These are phyloP conservation scores for Acarapis woodi DNA, from an alignment of 1,140 invertebrate species.

Conservation along the genomic window DNA sequence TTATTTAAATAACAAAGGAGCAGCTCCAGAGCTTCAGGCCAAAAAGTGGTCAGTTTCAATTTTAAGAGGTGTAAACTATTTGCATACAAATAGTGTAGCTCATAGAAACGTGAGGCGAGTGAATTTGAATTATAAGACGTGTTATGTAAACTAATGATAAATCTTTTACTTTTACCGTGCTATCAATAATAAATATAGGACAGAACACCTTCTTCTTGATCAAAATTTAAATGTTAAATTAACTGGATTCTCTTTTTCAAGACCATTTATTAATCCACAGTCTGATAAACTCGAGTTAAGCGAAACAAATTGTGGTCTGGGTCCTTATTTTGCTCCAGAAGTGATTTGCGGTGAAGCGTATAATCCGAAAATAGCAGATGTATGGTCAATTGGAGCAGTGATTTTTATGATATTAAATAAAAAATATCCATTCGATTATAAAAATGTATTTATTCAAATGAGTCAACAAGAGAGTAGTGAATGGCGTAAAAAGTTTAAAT, in stretches of 20 bases:
- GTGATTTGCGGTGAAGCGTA: slow-evolving; percentile 26
- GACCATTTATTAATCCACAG: background rate
- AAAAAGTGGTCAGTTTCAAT: background rate
- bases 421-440: slow-evolving; percentile 17
- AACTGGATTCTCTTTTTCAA: background rate
- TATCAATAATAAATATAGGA: too few relatives aligned
- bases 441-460: background rate
- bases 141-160: too few relatives aligned
- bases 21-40: background rate
- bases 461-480: background rate
- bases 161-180: too few relatives aligned
- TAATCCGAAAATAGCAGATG: slow-evolving; percentile 28
- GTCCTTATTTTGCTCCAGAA: slow-evolving; percentile 35
- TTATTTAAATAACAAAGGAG: background rate
- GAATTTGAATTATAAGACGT: too few relatives aligned
- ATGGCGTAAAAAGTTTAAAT: background rate
- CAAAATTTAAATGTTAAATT: background rate
- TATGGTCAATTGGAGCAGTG: slow-evolving; percentile 26
- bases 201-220: background rate
- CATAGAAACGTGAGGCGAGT: too few relatives aligned
- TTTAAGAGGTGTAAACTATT: background rate
- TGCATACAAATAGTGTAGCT: background rate
- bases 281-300: background rate
- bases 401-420: slow-evolving; percentile 14
- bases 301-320: slow-evolving; percentile 29